A percentile compares a stretch with the other conserved stretches of the same genome.
phyloP scores from a whole-genome alignment of 2,113 vertebrate species.

The Zootoca vivipara region DNA sequence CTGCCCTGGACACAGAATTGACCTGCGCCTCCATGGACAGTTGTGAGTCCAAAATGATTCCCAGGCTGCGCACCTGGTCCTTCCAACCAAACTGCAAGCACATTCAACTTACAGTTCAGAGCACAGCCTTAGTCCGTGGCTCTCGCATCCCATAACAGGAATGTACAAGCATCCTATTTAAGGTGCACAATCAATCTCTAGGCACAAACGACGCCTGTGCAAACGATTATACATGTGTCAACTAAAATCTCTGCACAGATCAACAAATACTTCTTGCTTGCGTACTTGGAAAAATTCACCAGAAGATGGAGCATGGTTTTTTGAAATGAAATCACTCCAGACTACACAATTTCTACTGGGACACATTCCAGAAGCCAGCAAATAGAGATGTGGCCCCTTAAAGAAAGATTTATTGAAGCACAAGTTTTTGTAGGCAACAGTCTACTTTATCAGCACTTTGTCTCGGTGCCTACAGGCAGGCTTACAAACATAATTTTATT shows the following conservation, averaged over 20 bases:
- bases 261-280: not conserved
- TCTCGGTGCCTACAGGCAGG: not conserved
- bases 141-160: no score
- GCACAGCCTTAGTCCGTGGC: no score
- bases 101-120: no score
- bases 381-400: not conserved
- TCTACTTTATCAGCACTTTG: not conserved
- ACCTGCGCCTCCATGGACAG: no score
- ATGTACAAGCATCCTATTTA: no score
- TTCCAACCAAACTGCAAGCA: no score
- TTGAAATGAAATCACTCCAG: not conserved
- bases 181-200: no score
- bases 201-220: no score
- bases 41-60: no score
- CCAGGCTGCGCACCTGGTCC: no score
- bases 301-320: not conserved
- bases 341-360: not conserved
- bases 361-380: not conserved
- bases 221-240: no score
- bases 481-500: not conserved
- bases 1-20: no score
- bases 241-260: not conserved
- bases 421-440: not conserved
- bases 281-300: not conserved
- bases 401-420: not conserved